Evolutionary conservation across 2,888 invertebrate genomes (phyloP).

Genomic region (Pristionchus arcanus): DNA sequence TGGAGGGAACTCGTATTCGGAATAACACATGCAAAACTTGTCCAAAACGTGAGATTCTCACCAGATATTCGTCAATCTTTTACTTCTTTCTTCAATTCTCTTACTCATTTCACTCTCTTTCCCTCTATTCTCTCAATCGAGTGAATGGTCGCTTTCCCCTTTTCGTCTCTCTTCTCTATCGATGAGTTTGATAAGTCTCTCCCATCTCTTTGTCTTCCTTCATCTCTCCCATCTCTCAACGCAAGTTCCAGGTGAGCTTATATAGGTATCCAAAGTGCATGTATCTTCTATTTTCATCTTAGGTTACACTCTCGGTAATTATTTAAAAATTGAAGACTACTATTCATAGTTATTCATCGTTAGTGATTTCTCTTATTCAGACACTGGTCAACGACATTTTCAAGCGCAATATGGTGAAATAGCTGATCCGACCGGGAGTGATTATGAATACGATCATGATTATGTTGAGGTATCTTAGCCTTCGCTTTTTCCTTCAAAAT

Average conservation of each 20-base stretch:
- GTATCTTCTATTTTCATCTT: not conserved
- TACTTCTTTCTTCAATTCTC: slow-evolving; percentile 32
- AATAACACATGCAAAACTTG: not conserved
- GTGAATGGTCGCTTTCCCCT: slow-evolving; percentile 43
- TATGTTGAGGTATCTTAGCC: slow-evolving; percentile 23
- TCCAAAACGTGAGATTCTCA: not conserved
- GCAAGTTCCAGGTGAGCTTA: slow-evolving; percentile 9
- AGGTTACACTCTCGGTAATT: no score
- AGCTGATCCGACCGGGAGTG: slow-evolving; percentile 20
- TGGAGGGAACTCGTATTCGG: not conserved
- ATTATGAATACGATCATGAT: slow-evolving; percentile 55
- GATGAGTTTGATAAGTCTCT: slow-evolving; percentile 41
- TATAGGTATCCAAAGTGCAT: not conserved
- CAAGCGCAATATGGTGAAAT: slow-evolving; percentile 38
- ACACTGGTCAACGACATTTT: slow-evolving; percentile 46
- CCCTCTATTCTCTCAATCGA: slow-evolving; percentile 37
- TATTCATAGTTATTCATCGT: not conserved
- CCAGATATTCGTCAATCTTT: not conserved
- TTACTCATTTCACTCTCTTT: slow-evolving; percentile 47
- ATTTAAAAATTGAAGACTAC: not conserved
- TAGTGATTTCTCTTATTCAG: not conserved
- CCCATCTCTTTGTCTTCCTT: slow-evolving; percentile 29
- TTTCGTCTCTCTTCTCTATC: slow-evolving; percentile 47
- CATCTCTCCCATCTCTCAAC: slow-evolving; percentile 14
- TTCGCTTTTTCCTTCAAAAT: not conserved